Base-by-base conservation (phyloP, 2,888 invertebrate genomes). In the Harmothoe impar region DNA sequence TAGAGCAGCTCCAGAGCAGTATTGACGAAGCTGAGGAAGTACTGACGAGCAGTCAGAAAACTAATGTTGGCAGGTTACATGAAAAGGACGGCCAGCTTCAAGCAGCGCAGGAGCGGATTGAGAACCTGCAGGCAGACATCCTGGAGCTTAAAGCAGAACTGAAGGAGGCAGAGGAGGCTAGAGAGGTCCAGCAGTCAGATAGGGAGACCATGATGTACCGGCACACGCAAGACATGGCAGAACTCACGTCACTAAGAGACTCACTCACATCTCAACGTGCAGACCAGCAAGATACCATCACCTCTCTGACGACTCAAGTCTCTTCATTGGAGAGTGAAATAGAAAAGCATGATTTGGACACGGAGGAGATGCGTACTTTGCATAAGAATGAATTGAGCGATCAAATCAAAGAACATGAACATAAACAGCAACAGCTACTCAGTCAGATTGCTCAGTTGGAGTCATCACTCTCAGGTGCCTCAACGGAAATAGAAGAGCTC, bases 21-120 rank as follows among this genome's bases (percentile, higher is more conserved):
- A 17, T 54, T n/a, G 86, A 86, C 52, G 86, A 86, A 10, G 86
- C 86, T 7, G 86, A 86, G 52, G 25, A 86, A 29, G 29, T 86
- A 3, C 86, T 86, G 0, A 25, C 29, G 1, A 29, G 25, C 7
- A 86, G 25, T 23, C 54, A 86, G 25, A 52, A 54, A 25, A 25
- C 86, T 10, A 29, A 17, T 25, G 29, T 29, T 20, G 86, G 52
- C 1, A 86, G 29, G 29, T 17, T 86, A 25, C 86, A 86, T 86
- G 54, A 86, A 17, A 86, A 86, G n/a, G 54, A 86, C 17, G n/a
- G 31, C 7, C 54, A 86, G 86, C 25, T 86, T 31, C 25, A 31
- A 54, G 56, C 54, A 29, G 31, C 31, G 1, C 52, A 54, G n/a
- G 52, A n/a, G 12, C 3, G 29, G 15, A 15, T 54, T 20, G 86